Evolutionary conservation across 2,888 invertebrate species (phyloP).

Genomic region (Xestia xanthographa): DNA sequence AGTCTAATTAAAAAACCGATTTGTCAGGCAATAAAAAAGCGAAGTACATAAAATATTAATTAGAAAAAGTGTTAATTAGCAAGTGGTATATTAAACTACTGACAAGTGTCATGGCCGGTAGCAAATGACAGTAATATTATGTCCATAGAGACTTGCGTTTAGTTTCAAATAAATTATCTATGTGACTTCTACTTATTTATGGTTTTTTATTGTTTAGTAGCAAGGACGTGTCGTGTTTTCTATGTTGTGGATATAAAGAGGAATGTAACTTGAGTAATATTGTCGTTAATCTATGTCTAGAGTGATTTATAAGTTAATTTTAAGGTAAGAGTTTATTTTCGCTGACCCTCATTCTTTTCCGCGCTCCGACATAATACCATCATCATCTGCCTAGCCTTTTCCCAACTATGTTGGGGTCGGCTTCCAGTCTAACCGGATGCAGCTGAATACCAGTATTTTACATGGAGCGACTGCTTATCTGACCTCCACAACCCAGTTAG

Average conservation of each 20-base stretch:
- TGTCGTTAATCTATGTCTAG: background rate
- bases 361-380: no score
- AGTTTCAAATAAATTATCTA: slow-evolving; percentile 65
- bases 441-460: no score
- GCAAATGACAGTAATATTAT: slow-evolving; percentile 53
- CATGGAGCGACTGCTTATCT: no score
- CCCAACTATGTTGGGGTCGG: no score
- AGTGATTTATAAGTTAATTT: background rate
- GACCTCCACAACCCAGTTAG: no score
- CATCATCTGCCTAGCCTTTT: no score
- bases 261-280: slow-evolving; percentile 22
- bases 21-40: slow-evolving; percentile 67
- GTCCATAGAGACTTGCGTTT: slow-evolving; percentile 55
- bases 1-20: slow-evolving; percentile 63
- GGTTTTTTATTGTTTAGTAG: slow-evolving; percentile 52
- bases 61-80: slow-evolving; percentile 65
- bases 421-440: no score
- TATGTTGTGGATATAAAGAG: background rate
- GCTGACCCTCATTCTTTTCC: background rate
- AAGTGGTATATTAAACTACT: slow-evolving; percentile 47
- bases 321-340: background rate
- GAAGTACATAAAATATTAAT: slow-evolving; percentile 61
- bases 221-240: slow-evolving; percentile 26
- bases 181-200: slow-evolving; percentile 42
- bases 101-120: slow-evolving; percentile 60